Evolutionary conservation across 2,113 vertebrate species (phyloP), one percentile per base, ranked within the genome.

Genomic region (Phalacrocorax carbo): DNA sequence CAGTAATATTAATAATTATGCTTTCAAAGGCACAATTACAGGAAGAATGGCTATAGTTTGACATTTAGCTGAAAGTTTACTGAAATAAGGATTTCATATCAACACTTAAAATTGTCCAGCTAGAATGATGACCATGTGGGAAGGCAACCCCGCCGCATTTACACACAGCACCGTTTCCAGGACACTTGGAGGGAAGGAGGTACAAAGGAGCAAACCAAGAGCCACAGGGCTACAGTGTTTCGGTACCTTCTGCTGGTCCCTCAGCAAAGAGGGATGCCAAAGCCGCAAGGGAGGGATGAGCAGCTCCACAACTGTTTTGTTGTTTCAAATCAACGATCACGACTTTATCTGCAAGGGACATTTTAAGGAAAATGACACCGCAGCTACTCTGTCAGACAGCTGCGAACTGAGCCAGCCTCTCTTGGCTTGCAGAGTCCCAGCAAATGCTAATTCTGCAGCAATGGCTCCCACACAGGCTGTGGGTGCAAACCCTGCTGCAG

Each of bases 251-350:
- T 34, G 26, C 54, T 48, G 73, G 19, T 46, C 61, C 73, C 15
- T 80, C 0, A 0, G 29, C 42, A 51, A 40, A 70, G 21, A 48
- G 66, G 9, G 38, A 54, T 42, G 26, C 32, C 42, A 44, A 66
- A 64, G 40, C 68, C 36, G 3, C 2, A 0, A 30, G 26, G 58
- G 40, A 30, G 38, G 26, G 40, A 42, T 1, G 2, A 57, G 19
- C 40, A 73, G 55, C 51, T 25, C 38, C 76, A 21, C 36, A 62
- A 8, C 16, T 5, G 3, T 22, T 55, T 38, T 15, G 27, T 30
- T 1, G 0, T 36, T 51, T 49, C 40, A 40, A 68, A 52, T 42
- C 1, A 0, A 8, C 0, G 1, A 19, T 25, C 46, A 34, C 0
- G 0, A 40, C 20, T 44, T 72, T 15, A 20, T 80, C 80, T 60